Conservation (phyloP, 2,888 invertebrate species). For the Synergus umbraculus region DNA sequence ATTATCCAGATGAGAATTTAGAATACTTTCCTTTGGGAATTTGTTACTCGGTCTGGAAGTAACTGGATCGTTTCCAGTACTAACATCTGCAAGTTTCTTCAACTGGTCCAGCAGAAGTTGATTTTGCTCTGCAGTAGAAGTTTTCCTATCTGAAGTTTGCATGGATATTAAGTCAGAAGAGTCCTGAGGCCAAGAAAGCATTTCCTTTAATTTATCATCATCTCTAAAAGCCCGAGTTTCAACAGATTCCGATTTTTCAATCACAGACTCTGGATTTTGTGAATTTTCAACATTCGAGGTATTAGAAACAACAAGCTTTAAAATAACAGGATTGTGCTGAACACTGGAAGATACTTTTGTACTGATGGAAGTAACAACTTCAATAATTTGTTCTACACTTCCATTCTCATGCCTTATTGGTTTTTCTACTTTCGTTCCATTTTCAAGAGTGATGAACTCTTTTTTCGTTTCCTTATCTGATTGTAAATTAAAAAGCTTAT, state of each 20-base stretch:
- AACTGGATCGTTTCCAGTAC: constrained; percentile 60
- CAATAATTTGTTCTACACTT: constrained; percentile 71
- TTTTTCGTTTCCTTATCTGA: constrained; percentile 45
- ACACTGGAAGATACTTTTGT: constrained; percentile 72
- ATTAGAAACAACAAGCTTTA: constrained; percentile 66
- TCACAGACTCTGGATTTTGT: neutral
- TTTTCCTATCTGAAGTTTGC: constrained; percentile 68
- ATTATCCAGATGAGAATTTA: neutral
- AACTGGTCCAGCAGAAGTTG: constrained; percentile 64
- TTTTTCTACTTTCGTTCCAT: constrained; percentile 33
- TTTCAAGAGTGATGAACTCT: constrained; percentile 40
- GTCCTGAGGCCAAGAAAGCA: constrained; percentile 47
- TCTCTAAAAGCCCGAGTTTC: constrained; percentile 58
- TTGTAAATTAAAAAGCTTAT: constrained; percentile 64
- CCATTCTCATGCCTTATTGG: constrained; percentile 47
- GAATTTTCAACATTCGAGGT: constrained; percentile 47
- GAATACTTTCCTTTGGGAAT: constrained; percentile 23
- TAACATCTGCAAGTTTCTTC: constrained; percentile 65
- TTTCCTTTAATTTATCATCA: constrained; percentile 36
- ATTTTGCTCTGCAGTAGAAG: constrained; percentile 58
- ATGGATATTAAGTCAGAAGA: constrained; percentile 48
- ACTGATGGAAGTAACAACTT: constrained; percentile 76
- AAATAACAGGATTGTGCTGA: constrained; percentile 63
- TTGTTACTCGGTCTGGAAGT: constrained; percentile 37
- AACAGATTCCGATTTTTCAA: constrained; percentile 49